Evolutionary conservation across 2,888 invertebrate genomes (phyloP).

Genomic region (Acanthococcus lagerstroemiae): DNA sequence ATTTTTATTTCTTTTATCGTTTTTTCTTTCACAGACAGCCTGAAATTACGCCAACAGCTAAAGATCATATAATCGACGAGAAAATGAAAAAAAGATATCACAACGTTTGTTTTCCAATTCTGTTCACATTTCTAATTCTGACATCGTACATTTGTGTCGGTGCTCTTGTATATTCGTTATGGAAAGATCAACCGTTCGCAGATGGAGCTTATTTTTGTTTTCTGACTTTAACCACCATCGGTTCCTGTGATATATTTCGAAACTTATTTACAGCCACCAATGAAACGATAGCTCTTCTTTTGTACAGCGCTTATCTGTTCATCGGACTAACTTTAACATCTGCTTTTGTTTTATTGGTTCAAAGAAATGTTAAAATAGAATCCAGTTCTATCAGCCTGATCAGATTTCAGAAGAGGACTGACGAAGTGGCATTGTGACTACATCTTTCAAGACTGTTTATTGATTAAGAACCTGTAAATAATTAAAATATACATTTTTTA

Average conservation of each 20-base stretch:
- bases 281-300: slow-evolving; percentile 3
- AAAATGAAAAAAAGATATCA: background rate
- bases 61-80: background rate
- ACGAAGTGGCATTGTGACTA: slow-evolving; percentile 15
- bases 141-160: slow-evolving; percentile 11
- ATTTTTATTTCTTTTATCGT: background rate
- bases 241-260: slow-evolving; percentile 20
- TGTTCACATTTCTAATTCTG: slow-evolving; percentile 9
- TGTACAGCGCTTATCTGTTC: slow-evolving; percentile 3
- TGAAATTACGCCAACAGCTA: background rate
- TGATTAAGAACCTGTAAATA: no score
- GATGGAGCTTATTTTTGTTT: slow-evolving; percentile 29
- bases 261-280: slow-evolving; percentile 1
- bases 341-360: slow-evolving; percentile 5
- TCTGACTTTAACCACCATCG: slow-evolving; percentile 22
- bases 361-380: slow-evolving; percentile 5
- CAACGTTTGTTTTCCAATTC: slow-evolving; percentile 3
- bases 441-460: no score
- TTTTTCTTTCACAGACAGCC: no score
- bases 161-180: slow-evolving; percentile 15
- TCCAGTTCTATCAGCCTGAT: background rate
- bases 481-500: no score
- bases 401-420: background rate
- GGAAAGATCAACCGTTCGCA: slow-evolving; percentile 23
- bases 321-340: slow-evolving; percentile 8